Conservation (phyloP, 1,140 invertebrate genomes). For the Lerema accius region DNA sequence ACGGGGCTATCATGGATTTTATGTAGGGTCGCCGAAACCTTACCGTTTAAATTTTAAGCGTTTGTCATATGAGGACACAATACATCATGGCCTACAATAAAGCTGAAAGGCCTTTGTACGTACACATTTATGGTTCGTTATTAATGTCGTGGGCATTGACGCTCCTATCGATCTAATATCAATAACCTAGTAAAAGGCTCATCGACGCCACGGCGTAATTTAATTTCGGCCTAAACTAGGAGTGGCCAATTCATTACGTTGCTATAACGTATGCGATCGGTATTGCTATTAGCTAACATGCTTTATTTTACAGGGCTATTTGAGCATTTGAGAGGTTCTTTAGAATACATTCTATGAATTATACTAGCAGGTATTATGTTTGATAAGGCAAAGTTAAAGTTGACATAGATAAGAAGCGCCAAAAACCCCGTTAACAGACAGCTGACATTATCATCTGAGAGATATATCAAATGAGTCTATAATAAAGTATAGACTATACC, state of each 20-base stretch:
- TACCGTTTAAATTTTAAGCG: slow-evolving; percentile 47
- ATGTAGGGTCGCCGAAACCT: slow-evolving; percentile 21
- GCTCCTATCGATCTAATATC: slow-evolving; percentile 67
- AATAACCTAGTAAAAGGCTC: slow-evolving; percentile 76
- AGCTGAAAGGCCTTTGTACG: slow-evolving; percentile 44
- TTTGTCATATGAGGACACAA: slow-evolving; percentile 32
- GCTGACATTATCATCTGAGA: too few species aligned
- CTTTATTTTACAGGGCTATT: not conserved
- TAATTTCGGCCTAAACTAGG: slow-evolving; percentile 73
- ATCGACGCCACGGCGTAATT: slow-evolving; percentile 63
- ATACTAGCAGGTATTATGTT: not conserved
- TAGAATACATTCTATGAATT: too few species aligned
- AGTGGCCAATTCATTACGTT: slow-evolving; percentile 61
- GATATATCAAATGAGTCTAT: too few species aligned
- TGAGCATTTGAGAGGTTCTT: too few species aligned
- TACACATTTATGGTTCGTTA: slow-evolving; percentile 52
- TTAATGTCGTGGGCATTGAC: slow-evolving; percentile 67
- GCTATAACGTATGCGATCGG: slow-evolving; percentile 46
- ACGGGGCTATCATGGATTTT: slow-evolving; percentile 23
- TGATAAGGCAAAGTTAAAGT: too few species aligned
- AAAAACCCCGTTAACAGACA: too few species aligned
- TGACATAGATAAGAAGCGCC: too few species aligned
- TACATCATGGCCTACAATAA: slow-evolving; percentile 47
- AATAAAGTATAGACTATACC: too few species aligned
- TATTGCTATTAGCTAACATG: slow-evolving; percentile 38